Evolutionary conservation across 2,797 vertebrate genomes (phyloP).

Genomic region (Synanceia verrucosa): DNA sequence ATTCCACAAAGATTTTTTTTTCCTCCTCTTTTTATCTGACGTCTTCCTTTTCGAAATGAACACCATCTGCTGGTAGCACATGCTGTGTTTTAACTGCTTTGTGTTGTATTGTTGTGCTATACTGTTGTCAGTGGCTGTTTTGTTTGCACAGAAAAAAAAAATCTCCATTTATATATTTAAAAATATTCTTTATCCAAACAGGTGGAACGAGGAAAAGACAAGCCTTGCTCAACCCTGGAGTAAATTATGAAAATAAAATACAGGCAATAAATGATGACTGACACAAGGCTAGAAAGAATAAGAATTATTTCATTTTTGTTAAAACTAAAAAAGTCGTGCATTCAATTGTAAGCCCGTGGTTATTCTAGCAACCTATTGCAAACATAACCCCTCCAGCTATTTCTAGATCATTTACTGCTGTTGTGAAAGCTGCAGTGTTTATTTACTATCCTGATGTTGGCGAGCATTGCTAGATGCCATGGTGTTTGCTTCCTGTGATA

Average conservation of each 20-base stretch:
- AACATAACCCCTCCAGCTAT: conserved; percentile 58
- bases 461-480: conserved; percentile 62
- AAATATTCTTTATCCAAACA: conserved; percentile 1
- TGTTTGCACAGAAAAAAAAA: neutral
- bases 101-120: conserved; percentile 11
- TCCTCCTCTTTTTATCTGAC: conserved; percentile 2
- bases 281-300: neutral
- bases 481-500: conserved; percentile 78
- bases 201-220: neutral
- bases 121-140: neutral
- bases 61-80: conserved; percentile 39
- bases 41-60: conserved; percentile 40
- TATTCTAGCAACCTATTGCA: conserved; percentile 30
- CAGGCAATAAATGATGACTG: neutral
- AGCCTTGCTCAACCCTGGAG: neutral
- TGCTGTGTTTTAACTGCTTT: conserved; percentile 28
- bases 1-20: neutral
- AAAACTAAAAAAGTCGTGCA: conserved; percentile 2
- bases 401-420: conserved; percentile 61
- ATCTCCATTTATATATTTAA: neutral
- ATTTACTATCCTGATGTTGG: conserved; percentile 72
- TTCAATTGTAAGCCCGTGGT: conserved; percentile 17
- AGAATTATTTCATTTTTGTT: neutral
- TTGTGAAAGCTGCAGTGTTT: conserved; percentile 68
- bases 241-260: neutral